Percentiles rank a stretch among this genome's conserved stretches.
Conservation (phyloP, 2,113 vertebrate genomes). For the Sinocyclocheilus maitianheensis region DNA sequence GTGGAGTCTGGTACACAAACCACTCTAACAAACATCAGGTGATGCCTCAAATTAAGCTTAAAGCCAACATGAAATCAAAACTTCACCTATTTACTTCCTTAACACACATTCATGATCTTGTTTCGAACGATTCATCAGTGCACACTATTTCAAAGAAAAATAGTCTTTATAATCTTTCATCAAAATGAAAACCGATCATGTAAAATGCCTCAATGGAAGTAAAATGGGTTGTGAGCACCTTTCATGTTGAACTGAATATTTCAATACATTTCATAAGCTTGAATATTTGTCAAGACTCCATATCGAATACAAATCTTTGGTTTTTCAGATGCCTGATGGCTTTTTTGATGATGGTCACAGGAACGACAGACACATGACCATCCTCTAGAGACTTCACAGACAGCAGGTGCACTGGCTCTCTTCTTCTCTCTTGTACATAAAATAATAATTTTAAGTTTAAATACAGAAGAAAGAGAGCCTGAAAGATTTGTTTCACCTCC, state of each 20-base stretch:
- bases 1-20: constrained; percentile 26
- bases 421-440: background rate
- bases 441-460: background rate
- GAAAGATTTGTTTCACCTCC: background rate
- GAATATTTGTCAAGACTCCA: background rate
- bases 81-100: background rate
- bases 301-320: background rate
- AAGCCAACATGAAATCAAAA: background rate
- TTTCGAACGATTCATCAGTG: background rate
- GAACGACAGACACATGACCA: constrained; percentile 74
- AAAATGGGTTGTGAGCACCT: background rate
- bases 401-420: background rate
- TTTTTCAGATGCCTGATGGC: background rate
- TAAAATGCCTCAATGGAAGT: background rate
- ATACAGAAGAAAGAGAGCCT: background rate
- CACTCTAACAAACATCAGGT: constrained; percentile 46
- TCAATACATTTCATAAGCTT: background rate
- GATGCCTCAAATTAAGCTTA: background rate
- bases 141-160: background rate
- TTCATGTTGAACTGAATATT: background rate
- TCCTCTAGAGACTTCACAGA: constrained; percentile 63
- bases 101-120: background rate
- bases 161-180: background rate
- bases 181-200: background rate
- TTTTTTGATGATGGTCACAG: constrained; percentile 18